Percentiles rank a stretch among this genome's conserved stretches.
Evolutionary conservation across 2,888 invertebrate species (phyloP).

Genomic region (Lasioglossum villosulum): DNA sequence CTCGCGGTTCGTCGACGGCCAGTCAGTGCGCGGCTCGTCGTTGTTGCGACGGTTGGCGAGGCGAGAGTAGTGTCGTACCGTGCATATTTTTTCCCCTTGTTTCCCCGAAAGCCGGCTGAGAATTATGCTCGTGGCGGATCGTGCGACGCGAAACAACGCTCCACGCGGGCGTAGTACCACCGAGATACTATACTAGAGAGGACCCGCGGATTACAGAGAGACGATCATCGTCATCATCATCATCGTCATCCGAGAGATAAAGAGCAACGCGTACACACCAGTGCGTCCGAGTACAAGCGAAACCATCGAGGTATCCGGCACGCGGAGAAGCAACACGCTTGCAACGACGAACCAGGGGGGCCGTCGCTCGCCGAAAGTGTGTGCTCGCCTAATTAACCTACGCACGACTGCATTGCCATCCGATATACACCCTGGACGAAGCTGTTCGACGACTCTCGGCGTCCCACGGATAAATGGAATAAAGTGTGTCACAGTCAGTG

Average conservation of each 20-base stretch:
- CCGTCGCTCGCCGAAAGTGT: conserved; percentile 32
- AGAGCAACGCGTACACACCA: not conserved
- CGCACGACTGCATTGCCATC: conserved; percentile 43
- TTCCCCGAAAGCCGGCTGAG: not conserved
- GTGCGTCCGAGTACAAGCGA: not conserved
- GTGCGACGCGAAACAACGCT: conserved; percentile 59
- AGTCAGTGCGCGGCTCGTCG: conserved; percentile 78
- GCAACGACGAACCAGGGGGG: not conserved
- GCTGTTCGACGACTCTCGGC: conserved; percentile 57
- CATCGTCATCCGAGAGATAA: not conserved
- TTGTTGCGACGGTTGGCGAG: conserved; percentile 73
- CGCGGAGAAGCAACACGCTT: not conserved
- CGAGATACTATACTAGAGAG: not conserved
- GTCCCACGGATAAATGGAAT: conserved; percentile 72
- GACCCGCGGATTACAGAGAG: not conserved
- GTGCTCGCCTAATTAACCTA: conserved; percentile 50
- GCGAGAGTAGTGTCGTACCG: conserved; percentile 61
- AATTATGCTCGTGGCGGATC: conserved; percentile 60
- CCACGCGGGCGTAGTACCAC: conserved; percentile 46
- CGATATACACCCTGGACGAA: conserved; percentile 47
- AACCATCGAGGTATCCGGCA: not conserved
- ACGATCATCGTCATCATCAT: not conserved
- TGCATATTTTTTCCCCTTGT: conserved; percentile 34
- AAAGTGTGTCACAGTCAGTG: conserved; percentile 71
- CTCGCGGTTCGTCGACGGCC: conserved; percentile 68